Evolutionary conservation across 2,797 vertebrate genomes (phyloP), one percentile per base, ranked within the genome.

Genomic region (Microchirus variegatus): DNA sequence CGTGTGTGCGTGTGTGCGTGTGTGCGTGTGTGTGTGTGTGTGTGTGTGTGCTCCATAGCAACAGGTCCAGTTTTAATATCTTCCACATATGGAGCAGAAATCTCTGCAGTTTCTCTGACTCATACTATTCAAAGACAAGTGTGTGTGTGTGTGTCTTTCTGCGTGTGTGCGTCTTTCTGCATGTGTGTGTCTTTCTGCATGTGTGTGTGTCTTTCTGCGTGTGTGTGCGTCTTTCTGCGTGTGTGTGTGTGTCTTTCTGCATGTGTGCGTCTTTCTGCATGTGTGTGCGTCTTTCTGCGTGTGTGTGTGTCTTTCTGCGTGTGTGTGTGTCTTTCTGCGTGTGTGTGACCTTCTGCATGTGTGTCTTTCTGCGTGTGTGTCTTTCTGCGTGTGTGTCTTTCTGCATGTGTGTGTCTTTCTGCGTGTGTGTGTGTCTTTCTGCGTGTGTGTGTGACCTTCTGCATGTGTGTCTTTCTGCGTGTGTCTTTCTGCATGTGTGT

Each of bases 1-100:
- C 18, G 16, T 18, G 44, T 46, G 43, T 17, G n/a, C 54, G 44
- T 40, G 44, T 46, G 44, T 18, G 44, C 18, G 44, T 18, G 44
- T 18, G 44, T 11, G 44, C 17, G 8, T 18, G 44, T 46, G 44
- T 40, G 45, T 40, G 44, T 18, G 16, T 11, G 44, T 46, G 44
- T 46, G 44, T 46, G 44, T 18, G 44, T 18, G 16, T 18, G 44
- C 17, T 66, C 40, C 15, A 9, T 50, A 42, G 65, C 70, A 77
- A 76, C 81, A 85, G 77, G 72, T 78, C 67, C 31, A 54, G 42
- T 16, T 18, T 19, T 19, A 19, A 47, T 47, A 18, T 47, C 18
- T 47, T 47, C 45, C 45, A 47, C 45, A 47, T 6, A 19, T 22
- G 45, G 45, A n/a, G n/a, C 13, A 10, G 1, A 19, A 9, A 22